These are phyloP conservation scores for Corvus hawaiiensis DNA, from an alignment of 2,113 vertebrate species.

Conservation along the genomic window DNA sequence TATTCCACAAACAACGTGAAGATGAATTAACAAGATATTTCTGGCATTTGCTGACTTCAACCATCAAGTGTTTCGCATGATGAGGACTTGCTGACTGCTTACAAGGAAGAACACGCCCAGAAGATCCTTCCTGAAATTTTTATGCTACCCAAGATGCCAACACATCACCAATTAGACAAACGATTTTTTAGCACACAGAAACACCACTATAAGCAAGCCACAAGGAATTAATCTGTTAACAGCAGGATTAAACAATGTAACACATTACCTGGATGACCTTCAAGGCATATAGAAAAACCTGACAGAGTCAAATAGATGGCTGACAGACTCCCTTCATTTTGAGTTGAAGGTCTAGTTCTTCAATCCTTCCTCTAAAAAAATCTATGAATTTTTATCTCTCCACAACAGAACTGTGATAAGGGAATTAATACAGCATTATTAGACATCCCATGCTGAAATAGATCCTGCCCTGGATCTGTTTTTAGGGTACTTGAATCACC, in stretches of 20 bases:
- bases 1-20: not conserved
- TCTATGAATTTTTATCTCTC: not conserved
- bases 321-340: not conserved
- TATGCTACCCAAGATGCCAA: not conserved
- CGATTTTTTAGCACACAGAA: not conserved
- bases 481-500: not conserved
- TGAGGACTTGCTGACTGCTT: not conserved
- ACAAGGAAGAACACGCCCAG: not conserved
- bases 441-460: not conserved
- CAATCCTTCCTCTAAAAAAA: not conserved
- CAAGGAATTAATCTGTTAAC: conserved; percentile 11
- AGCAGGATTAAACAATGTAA: not conserved
- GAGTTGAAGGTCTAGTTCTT: not conserved
- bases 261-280: not conserved
- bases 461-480: not conserved
- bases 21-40: not conserved
- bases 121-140: not conserved
- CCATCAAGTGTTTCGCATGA: not conserved
- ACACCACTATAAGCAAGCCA: not conserved
- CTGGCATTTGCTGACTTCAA: not conserved
- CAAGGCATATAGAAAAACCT: not conserved
- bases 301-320: not conserved
- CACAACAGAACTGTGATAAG: not conserved
- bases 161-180: not conserved
- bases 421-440: not conserved